Evolutionary conservation across 53 echinoderm and acorn worm genomes (phyloP), one percentile per base, ranked within the genome.

Genomic region (Holothuria leucospilota): DNA sequence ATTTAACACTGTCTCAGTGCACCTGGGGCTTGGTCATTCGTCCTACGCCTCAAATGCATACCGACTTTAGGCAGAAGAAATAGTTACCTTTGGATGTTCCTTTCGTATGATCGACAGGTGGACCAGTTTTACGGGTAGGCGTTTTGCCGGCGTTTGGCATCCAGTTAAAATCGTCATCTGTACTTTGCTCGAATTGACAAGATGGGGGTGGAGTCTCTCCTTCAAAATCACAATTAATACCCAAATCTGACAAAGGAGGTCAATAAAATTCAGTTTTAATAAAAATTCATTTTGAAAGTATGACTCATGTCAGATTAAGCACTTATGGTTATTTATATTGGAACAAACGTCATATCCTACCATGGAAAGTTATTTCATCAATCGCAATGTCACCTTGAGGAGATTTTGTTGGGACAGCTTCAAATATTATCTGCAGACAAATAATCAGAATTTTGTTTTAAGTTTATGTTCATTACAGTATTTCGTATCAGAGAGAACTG

Each of bases 301-400:
- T 18, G 1, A 34, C 12, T 0, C 0, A 68, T 13, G 6, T 68
- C 56, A 56, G 56, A 52, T 13, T 11, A 52, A 4, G 5, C 16
- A 18, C 18, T 18, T 56, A 0, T 56, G 18, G 18, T 16, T 56
- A 10, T 56, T 1, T 56, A 38, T 34, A 9, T 41, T 41, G 6
- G 8, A 46, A 7, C 8, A 46, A 46, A 40, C 7, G 40, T 7
- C 40, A 5, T 7, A 46, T 46, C 90, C 42, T 84, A 99, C 99
- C 95, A n/a, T 90, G 29, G 16, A 99, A 84, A 4, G 93, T 88
- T 23, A 99, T 90, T 52, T 95, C 95, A 59, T 99, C 99, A 28
- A 99, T 92, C 6, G 99, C 99, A 13, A 99, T 94, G 58, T 99
- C 99, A 9, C 99, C 95, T 29, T 69, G 78, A 27, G 88, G n/a